Percentiles rank a stretch among this genome's conserved stretches.
Evolutionary conservation across 2,888 invertebrate species (phyloP).

Genomic region (Lymantria monacha): DNA sequence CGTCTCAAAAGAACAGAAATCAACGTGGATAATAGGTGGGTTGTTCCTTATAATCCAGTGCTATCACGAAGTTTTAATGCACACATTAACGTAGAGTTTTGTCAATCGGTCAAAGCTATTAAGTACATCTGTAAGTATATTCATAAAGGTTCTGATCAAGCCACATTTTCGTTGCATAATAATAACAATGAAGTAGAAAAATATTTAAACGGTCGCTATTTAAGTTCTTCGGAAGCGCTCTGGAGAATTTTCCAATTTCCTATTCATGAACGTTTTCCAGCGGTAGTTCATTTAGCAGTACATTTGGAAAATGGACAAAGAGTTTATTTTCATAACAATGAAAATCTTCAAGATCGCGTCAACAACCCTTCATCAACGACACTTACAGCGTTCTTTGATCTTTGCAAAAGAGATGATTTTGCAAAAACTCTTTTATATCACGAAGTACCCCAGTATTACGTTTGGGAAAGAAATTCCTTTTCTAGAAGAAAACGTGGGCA

Average conservation of each 20-base stretch:
- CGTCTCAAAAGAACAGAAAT: neutral
- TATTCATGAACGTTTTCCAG: slow-evolving; percentile 12
- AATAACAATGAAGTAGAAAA: slow-evolving; percentile 22
- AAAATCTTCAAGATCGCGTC: slow-evolving; percentile 15
- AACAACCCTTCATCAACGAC: slow-evolving; percentile 2
- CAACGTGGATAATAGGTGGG: slow-evolving; percentile 32
- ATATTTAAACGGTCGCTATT: slow-evolving; percentile 24
- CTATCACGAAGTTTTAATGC: slow-evolving; percentile 19
- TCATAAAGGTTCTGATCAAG: slow-evolving; percentile 17
- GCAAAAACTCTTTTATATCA: slow-evolving; percentile 3
- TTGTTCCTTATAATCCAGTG: slow-evolving; percentile 33
- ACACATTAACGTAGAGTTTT: slow-evolving; percentile 22
- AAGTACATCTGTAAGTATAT: slow-evolving; percentile 19
- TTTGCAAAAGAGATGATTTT: neutral
- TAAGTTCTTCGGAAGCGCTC: slow-evolving; percentile 18
- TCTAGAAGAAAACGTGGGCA: neutral
- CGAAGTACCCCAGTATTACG: slow-evolving; percentile 3
- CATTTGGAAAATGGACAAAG: slow-evolving; percentile 2
- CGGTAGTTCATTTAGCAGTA: slow-evolving; percentile 16
- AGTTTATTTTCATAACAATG: slow-evolving; percentile 15
- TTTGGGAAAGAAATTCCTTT: neutral
- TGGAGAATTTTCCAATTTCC: slow-evolving; percentile 19
- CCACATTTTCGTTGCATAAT: slow-evolving; percentile 15
- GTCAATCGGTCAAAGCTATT: slow-evolving; percentile 21
- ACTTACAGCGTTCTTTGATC: neutral